Evolutionary conservation across 2,888 invertebrate genomes (phyloP), one percentile per base, ranked within the genome.

Genomic region (Campopleginae sp.): DNA sequence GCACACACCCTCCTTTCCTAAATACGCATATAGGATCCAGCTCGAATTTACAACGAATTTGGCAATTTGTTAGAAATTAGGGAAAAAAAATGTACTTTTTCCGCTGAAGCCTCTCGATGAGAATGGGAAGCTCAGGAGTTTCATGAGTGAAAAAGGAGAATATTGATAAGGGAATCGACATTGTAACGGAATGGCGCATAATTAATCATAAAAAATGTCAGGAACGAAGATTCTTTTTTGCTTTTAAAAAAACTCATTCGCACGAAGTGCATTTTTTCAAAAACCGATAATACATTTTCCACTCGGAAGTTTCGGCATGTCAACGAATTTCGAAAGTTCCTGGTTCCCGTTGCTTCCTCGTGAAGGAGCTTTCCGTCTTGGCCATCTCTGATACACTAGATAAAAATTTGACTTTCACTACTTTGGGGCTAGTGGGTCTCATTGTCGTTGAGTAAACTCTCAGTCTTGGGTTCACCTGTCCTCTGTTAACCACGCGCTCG

Each of bases 381-480:
- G 44, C 14, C 31, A 65, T 27, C 51, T 68, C 38, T 58, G 76
- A 70, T 72, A 51, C 10, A 75, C 65, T 76, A 46, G 79, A 84
- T 84, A 72, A 84, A 86, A 81, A 84, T 86, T 84, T 82, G 58
- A 81, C 81, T 72, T 81, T 70, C 27, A 31, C 63, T 23, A 54
- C 48, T 42, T 54, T 54, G 61, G 27, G 42, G 23, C 23, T 31
- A 71, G 46, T 76, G 23, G 44, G 46, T 19, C 83, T 80, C 72
- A 74, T 82, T 84, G 70, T 72, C 74, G 51, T 61, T 48, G 44
- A 46, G 78, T 66, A 51, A 1, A 42, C 31, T 65, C 46, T 70
- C 74, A 66, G 51, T 63, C 38, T 63, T 61, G 70, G 65, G 46
- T 72, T 68, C 72, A 58, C 42, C 63, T 42, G 48, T 65, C 54